These are phyloP conservation scores for Neofelis nebulosa DNA, from an alignment of 2,113 vertebrate genomes.

Conservation along the genomic window DNA sequence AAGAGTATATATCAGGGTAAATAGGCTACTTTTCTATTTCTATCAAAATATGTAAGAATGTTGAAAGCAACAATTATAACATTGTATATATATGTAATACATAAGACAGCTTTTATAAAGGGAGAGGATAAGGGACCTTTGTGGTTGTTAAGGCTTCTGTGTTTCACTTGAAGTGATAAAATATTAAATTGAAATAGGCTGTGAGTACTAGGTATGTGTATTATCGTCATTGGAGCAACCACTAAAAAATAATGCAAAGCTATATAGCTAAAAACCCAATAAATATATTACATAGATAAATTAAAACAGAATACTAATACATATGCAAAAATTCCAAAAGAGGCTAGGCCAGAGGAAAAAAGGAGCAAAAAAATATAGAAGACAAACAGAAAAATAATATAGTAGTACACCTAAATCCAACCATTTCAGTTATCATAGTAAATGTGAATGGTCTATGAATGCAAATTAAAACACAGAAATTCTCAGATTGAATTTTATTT, in stretches of 20 bases:
- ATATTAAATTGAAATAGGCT: background rate
- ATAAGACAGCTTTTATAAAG: background rate
- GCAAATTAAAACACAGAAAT: background rate
- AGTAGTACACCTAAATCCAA: background rate
- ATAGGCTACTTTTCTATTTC: background rate
- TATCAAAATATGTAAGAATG: background rate
- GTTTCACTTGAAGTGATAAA: background rate
- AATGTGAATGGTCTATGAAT: background rate
- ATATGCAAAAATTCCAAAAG: background rate
- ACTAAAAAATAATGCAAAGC: background rate
- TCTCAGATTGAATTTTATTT: too few relatives aligned
- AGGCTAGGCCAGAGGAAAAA: background rate
- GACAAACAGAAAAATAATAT: background rate
- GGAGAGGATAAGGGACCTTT: background rate
- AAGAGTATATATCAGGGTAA: background rate
- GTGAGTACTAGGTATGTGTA: background rate
- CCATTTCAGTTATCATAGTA: background rate
- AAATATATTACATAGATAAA: background rate
- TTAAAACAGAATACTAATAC: background rate
- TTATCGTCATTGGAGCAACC: background rate
- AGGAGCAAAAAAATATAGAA: background rate
- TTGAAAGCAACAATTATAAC: conserved; percentile 13
- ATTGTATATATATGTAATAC: background rate
- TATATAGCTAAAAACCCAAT: background rate
- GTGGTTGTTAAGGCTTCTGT: background rate